Conservation (phyloP, 2,113 vertebrate species). For the Pachycephala philippinensis region DNA sequence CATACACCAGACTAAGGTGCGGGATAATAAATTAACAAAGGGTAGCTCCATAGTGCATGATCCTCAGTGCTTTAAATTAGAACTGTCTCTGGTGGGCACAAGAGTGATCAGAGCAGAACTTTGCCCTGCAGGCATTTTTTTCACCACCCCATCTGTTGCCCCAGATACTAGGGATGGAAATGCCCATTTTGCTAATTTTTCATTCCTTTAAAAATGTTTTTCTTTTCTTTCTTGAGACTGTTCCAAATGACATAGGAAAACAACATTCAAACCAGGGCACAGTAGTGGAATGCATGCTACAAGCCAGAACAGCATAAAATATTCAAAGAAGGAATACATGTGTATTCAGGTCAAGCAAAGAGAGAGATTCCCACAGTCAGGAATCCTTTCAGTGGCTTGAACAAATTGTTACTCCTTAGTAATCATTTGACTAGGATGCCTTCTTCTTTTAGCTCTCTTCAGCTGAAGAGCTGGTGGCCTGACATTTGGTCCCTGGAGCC, state of each 20-base stretch:
- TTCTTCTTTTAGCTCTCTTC: not conserved
- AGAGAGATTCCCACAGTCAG: not conserved
- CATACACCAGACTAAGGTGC: not conserved
- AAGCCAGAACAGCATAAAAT: conserved; percentile 24
- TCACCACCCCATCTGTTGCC: not conserved
- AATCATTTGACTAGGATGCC: not conserved
- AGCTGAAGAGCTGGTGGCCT: not conserved
- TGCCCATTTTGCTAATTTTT: not conserved
- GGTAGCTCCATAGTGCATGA: not conserved
- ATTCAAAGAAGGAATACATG: not conserved
- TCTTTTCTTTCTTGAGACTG: not conserved
- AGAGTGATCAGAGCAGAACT: not conserved
- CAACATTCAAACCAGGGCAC: not conserved
- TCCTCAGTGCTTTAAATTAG: not conserved
- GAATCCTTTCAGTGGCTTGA: not conserved
- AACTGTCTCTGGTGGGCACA: not conserved
- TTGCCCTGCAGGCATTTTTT: not conserved
- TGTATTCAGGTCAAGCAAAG: not conserved
- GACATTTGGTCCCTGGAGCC: not conserved
- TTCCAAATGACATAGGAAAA: not conserved
- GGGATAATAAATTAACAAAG: not conserved
- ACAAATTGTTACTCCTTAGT: not conserved
- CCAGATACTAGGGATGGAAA: not conserved
- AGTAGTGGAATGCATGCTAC: not conserved
- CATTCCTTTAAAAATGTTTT: not conserved